phyloP scores from a whole-genome alignment of 1,140 invertebrate genomes.

The Tetranychus cinnabarinus region DNA sequence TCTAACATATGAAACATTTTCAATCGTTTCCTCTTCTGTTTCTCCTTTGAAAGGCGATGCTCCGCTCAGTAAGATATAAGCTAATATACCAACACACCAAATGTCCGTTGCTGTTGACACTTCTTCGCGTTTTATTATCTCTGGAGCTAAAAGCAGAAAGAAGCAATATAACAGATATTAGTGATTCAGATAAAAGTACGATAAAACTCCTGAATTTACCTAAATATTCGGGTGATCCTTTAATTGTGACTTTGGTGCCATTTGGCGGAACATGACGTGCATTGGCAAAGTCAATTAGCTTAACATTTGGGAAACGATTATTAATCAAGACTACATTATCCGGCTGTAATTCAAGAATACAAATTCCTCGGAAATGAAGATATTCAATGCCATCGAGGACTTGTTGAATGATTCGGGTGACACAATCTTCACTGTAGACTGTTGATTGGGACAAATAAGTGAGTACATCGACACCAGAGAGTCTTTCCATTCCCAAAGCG shows the following conservation, averaged over 20 bases:
- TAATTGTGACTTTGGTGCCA: conserved; percentile 39
- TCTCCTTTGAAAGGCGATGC: conserved; percentile 67
- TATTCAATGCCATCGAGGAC: conserved; percentile 67
- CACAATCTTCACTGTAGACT: conserved; percentile 70
- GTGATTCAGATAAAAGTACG: background rate
- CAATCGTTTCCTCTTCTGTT: conserved; percentile 54
- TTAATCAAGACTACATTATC: conserved; percentile 88
- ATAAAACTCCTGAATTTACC: conserved; percentile 4
- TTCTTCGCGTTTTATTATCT: conserved; percentile 51
- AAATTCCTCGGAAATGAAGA: conserved; percentile 70
- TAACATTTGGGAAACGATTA: conserved; percentile 50
- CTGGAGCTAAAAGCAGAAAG: conserved; percentile 37
- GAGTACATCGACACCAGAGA: conserved; percentile 71
- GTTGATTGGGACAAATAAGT: conserved; percentile 61
- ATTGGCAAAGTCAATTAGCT: conserved; percentile 71
- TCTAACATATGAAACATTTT: conserved; percentile 74
- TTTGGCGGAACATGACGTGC: conserved; percentile 52
- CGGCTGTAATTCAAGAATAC: conserved; percentile 79
- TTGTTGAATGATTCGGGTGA: conserved; percentile 55
- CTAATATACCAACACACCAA: conserved; percentile 77
- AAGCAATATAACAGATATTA: background rate
- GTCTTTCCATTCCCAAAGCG: conserved; percentile 41
- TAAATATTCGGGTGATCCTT: conserved; percentile 14
- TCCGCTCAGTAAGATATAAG: conserved; percentile 82
- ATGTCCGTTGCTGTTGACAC: conserved; percentile 75